Percentiles rank a stretch among this genome's conserved stretches.
phyloP scores from a whole-genome alignment of 1,140 invertebrate species.

The Megalonaias nervosa region DNA sequence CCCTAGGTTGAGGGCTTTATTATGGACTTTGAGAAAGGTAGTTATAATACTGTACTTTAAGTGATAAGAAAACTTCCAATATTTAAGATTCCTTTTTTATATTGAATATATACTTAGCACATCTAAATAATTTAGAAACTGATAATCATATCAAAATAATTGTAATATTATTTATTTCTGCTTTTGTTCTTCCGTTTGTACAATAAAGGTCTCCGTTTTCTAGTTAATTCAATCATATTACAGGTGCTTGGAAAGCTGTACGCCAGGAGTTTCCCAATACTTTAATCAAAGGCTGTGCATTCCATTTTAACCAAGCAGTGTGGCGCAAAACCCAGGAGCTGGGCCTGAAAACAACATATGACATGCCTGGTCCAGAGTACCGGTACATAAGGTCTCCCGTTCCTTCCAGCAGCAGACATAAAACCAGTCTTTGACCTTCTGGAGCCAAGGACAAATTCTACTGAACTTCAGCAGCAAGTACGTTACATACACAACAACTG shows the following conservation, averaged over 20 bases:
- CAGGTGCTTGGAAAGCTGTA: neutral
- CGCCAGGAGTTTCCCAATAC: neutral
- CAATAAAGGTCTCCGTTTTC: neutral
- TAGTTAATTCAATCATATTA: neutral
- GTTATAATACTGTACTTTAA: neutral
- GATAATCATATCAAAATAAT: neutral
- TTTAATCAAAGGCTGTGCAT: neutral
- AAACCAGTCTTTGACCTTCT: neutral
- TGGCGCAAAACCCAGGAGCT: neutral
- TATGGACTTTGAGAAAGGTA: neutral
- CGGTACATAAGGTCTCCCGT: neutral
- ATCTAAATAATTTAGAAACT: neutral
- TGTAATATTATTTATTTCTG: neutral
- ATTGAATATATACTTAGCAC: neutral
- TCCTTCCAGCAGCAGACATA: neutral
- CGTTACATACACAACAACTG: neutral
- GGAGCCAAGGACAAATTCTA: neutral
- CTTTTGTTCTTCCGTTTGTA: neutral
- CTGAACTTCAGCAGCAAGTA: neutral
- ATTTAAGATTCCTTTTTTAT: neutral
- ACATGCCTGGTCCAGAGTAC: neutral
- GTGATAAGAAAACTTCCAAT: neutral
- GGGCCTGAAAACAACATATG: neutral
- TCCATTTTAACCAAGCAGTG: neutral
- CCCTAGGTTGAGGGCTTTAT: neutral